phyloP scores from a whole-genome alignment of 1,140 invertebrate genomes.

The Zaprionus ghesquierei region DNA sequence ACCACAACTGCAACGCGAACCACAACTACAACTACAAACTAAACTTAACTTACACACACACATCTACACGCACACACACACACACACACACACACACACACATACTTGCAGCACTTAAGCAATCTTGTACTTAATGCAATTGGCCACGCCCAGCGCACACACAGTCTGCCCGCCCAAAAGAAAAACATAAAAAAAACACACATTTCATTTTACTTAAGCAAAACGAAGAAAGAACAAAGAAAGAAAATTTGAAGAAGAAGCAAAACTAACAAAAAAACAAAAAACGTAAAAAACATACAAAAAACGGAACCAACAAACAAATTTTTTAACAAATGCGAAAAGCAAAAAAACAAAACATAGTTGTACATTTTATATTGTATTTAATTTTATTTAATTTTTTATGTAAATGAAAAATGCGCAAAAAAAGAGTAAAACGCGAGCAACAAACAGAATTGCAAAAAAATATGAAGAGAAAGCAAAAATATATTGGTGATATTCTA shows the following conservation, averaged over 20 bases:
- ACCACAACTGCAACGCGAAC: background rate
- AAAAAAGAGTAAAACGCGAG: slow-evolving; percentile 55
- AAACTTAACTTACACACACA: too few species aligned
- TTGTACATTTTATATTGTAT: slow-evolving; percentile 78
- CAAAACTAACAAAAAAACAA: slow-evolving; percentile 24
- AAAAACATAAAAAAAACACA: too few species aligned
- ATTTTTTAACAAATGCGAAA: slow-evolving; percentile 38
- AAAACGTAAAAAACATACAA: slow-evolving; percentile 20
- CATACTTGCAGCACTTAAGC: slow-evolving; percentile 55
- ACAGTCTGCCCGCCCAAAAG: slow-evolving; percentile 33
- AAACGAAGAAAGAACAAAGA: slow-evolving; percentile 7
- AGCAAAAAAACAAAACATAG: slow-evolving; percentile 49
- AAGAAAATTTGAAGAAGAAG: background rate
- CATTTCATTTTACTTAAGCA: slow-evolving; percentile 68
- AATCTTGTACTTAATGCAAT: slow-evolving; percentile 71
- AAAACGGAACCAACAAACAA: slow-evolving; percentile 69
- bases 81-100: slow-evolving; percentile 10
- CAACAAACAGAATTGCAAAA: slow-evolving; percentile 47
- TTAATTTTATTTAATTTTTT: slow-evolving; percentile 73
- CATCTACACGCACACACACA: too few species aligned
- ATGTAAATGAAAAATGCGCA: slow-evolving; percentile 49
- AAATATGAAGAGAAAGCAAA: slow-evolving; percentile 47
- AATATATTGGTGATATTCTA: slow-evolving; percentile 80
- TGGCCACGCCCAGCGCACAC: slow-evolving; percentile 55
- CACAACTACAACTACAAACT: background rate